Evolutionary conservation across 2,113 vertebrate species (phyloP).

Genomic region (Rhagologus leucostigma): DNA sequence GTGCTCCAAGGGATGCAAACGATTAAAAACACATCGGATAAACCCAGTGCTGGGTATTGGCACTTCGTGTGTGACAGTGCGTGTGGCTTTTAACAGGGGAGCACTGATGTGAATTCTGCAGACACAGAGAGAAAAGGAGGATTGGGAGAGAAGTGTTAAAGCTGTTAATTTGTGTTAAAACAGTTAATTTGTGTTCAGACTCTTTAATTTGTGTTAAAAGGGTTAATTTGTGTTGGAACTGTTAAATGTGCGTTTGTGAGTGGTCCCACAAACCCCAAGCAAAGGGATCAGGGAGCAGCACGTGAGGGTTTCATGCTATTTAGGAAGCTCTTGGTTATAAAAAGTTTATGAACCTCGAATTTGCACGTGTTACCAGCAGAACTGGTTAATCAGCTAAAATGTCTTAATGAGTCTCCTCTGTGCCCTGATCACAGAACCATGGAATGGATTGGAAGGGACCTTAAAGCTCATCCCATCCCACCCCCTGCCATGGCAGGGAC

Average conservation of each 20-base stretch:
- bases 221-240: neutral
- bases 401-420: neutral
- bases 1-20: neutral
- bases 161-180: no score
- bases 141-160: neutral
- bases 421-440: neutral
- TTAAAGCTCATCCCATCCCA: accelerated
- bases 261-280: accelerated
- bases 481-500: neutral
- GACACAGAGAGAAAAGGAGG: neutral
- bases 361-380: neutral
- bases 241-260: accelerated
- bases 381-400: neutral
- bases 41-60: accelerated
- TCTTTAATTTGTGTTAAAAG: neutral
- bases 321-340: neutral
- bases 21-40: neutral
- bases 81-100: neutral
- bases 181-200: no score
- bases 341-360: no score
- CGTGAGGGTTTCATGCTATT: accelerated
- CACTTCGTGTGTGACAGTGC: accelerated
- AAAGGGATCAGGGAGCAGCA: no score
- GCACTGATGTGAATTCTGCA: neutral
- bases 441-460: neutral